These are phyloP conservation scores for Drosophila neonasuta DNA, from an alignment of 2,888 invertebrate genomes.

Conservation along the genomic window DNA sequence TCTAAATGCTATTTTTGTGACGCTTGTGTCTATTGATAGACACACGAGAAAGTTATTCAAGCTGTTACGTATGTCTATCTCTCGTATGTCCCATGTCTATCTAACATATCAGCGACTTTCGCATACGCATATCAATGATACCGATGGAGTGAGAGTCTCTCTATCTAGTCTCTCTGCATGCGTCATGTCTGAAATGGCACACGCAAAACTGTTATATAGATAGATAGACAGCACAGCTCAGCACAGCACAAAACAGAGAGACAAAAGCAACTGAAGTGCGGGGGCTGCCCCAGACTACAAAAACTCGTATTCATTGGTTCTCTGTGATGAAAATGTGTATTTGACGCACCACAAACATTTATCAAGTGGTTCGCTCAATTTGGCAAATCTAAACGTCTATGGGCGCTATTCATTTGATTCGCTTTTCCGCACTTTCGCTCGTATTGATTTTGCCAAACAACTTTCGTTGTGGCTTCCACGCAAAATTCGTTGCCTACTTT, in stretches of 20 bases:
- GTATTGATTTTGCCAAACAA: conserved; percentile 21
- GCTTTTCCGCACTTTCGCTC: background rate
- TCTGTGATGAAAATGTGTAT: conserved; percentile 40
- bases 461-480: background rate
- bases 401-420: conserved; percentile 39
- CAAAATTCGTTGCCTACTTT: conserved; percentile 10
- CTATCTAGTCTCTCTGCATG: conserved; percentile 33
- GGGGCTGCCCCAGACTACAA: no score
- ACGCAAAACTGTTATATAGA: conserved; percentile 31
- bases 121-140: conserved; percentile 3
- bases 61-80: conserved; percentile 30
- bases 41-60: conserved; percentile 36
- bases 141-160: conserved; percentile 2
- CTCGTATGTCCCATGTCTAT: conserved; percentile 2
- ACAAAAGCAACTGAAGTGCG: conserved; percentile 1
- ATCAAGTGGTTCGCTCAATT: conserved; percentile 63
- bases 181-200: conserved; percentile 52
- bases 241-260: background rate
- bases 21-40: conserved; percentile 65
- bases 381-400: conserved; percentile 50
- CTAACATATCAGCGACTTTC: conserved; percentile 2
- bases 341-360: conserved; percentile 54
- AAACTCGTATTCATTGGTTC: background rate
- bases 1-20: conserved; percentile 60
- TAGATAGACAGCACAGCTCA: conserved; percentile 11